Conservation (phyloP, 2,797 vertebrate species). For the Echiichthys vipera region DNA sequence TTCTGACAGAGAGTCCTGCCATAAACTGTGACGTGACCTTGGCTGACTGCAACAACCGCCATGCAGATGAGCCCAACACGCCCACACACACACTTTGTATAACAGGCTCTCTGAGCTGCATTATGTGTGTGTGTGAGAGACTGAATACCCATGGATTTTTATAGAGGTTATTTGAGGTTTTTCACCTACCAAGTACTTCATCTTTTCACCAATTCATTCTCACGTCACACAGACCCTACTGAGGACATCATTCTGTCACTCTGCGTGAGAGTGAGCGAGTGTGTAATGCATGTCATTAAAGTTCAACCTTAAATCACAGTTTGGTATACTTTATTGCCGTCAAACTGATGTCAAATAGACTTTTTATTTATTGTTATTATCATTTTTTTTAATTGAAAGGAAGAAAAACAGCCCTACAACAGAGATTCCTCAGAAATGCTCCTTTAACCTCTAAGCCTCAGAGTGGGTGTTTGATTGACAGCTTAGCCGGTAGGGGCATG, state of each 20-base stretch:
- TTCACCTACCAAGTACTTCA: constrained; percentile 13
- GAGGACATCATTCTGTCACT: constrained; percentile 15
- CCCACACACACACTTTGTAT: neutral
- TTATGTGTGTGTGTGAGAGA: neutral
- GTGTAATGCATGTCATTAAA: constrained; percentile 8
- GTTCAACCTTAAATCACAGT: neutral
- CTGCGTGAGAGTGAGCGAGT: neutral
- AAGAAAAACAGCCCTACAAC: neutral
- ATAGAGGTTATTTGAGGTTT: constrained; percentile 2
- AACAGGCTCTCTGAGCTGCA: constrained; percentile 3
- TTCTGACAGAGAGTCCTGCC: constrained; percentile 50
- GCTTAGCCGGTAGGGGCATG: neutral
- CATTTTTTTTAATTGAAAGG: neutral
- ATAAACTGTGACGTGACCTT: constrained; percentile 58
- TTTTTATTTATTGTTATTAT: neutral
- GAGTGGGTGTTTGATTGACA: neutral
- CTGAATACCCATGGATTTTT: neutral
- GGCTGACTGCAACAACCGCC: constrained; percentile 29
- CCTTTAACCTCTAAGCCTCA: neutral
- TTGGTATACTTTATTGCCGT: constrained; percentile 2
- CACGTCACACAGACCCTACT: constrained; percentile 13
- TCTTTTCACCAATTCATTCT: constrained; percentile 14
- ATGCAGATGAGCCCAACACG: constrained; percentile 24
- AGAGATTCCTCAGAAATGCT: neutral
- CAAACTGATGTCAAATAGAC: constrained; percentile 1